phyloP scores from a whole-genome alignment of 2,888 invertebrate species.

The Scrobipalpa atriplicella region DNA sequence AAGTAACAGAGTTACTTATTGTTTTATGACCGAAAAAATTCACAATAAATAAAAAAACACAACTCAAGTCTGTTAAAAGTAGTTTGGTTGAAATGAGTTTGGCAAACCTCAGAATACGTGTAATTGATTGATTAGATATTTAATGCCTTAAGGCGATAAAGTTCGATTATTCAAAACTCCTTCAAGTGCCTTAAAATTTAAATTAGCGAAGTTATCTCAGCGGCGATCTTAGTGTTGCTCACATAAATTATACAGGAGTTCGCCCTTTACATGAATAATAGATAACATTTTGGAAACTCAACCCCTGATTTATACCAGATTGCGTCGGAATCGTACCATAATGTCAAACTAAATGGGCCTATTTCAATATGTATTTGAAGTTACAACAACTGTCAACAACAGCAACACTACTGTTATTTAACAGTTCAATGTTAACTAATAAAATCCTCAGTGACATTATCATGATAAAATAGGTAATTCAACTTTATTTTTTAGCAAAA shows the following conservation, averaged over 20 bases:
- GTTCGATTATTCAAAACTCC: constrained; percentile 5
- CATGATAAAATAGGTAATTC: too few relatives aligned
- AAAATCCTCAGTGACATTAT: too few relatives aligned
- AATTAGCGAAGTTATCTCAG: constrained; percentile 23
- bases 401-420: too few relatives aligned
- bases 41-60: too few relatives aligned
- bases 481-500: too few relatives aligned
- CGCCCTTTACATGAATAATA: constrained; percentile 29
- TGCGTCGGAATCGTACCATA: constrained; percentile 16
- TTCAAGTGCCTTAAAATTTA: constrained; percentile 26
- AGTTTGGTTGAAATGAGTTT: too few relatives aligned
- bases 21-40: too few relatives aligned
- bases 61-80: too few relatives aligned
- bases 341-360: constrained; percentile 13
- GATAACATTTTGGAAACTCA: constrained; percentile 23
- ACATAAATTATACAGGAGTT: constrained; percentile 27
- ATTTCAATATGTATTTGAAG: constrained; percentile 11
- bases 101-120: too few relatives aligned
- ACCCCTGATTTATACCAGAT: constrained; percentile 16
- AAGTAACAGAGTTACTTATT: too few relatives aligned
- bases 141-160: background rate
- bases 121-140: too few relatives aligned
- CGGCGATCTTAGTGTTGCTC: constrained; percentile 20
- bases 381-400: constrained; percentile 5
- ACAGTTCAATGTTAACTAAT: too few relatives aligned